These are phyloP conservation scores for Isichthys henryi DNA, from an alignment of 2,113 vertebrate species.

Conservation along the genomic window DNA sequence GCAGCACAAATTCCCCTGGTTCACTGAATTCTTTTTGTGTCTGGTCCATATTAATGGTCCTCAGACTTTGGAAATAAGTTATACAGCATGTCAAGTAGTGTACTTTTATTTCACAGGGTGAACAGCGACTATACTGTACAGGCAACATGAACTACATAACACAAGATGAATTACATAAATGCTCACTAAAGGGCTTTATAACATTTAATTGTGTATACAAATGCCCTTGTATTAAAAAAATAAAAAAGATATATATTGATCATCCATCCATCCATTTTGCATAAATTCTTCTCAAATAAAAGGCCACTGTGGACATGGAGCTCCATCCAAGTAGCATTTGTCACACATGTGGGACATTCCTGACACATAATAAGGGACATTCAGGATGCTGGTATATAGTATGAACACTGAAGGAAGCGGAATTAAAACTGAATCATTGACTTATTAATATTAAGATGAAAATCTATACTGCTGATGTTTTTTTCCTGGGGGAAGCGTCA, in stretches of 20 bases:
- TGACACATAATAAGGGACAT: background rate
- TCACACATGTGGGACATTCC: background rate
- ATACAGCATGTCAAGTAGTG: background rate
- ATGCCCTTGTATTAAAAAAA: background rate
- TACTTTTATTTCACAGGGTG: background rate
- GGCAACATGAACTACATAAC: background rate
- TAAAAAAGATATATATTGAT: background rate
- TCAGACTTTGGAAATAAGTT: background rate
- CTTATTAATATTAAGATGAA: background rate
- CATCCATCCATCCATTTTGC: background rate
- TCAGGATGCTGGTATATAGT: background rate
- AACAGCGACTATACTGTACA: background rate
- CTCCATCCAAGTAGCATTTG: background rate
- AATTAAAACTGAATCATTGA: background rate
- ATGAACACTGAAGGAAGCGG: background rate
- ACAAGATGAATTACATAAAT: background rate
- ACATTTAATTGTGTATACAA: background rate
- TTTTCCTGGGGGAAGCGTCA: background rate
- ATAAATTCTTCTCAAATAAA: background rate
- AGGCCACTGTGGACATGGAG: background rate
- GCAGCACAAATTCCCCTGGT: background rate
- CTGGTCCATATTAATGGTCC: background rate
- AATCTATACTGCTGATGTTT: background rate
- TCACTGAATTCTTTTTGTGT: background rate
- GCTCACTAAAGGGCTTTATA: background rate